Evolutionary conservation across 1,140 invertebrate species (phyloP).

Genomic region (Nymphalis io): DNA sequence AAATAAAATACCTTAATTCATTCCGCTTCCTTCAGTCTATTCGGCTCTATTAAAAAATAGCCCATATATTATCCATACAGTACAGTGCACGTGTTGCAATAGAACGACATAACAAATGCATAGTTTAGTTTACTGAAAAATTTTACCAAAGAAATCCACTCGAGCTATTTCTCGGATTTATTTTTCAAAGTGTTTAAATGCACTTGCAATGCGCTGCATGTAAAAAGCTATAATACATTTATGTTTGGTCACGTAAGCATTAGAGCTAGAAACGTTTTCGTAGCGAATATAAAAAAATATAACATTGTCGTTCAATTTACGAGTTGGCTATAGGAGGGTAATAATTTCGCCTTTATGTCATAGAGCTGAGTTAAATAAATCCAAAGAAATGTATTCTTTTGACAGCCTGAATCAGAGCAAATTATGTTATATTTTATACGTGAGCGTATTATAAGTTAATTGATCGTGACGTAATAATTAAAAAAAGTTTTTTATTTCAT

Average conservation of each 20-base stretch:
- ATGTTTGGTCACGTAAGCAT: constrained; percentile 42
- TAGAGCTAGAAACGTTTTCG: constrained; percentile 28
- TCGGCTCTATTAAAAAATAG: neutral
- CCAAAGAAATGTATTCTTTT: constrained; percentile 14
- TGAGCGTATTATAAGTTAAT: neutral
- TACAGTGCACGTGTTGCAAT: neutral
- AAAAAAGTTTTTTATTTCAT: neutral
- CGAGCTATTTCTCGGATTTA: constrained; percentile 32
- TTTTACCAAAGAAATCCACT: constrained; percentile 30
- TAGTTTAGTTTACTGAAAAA: constrained; percentile 24
- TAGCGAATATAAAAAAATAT: constrained; percentile 29
- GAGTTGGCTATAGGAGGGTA: constrained; percentile 22
- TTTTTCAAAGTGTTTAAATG: constrained; percentile 38
- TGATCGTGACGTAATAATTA: neutral
- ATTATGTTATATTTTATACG: constrained; percentile 1
- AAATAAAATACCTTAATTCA: neutral
- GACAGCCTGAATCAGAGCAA: neutral
- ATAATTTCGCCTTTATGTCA: constrained; percentile 24
- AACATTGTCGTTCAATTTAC: constrained; percentile 42
- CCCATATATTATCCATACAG: neutral
- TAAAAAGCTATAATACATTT: constrained; percentile 38
- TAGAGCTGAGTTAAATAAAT: constrained; percentile 6
- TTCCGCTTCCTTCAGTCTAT: neutral
- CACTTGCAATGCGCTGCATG: constrained; percentile 37
- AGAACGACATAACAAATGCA: constrained; percentile 29